Evolutionary conservation across 2,888 invertebrate genomes (phyloP), one percentile per base, ranked within the genome.

Genomic region (Homarus gammarus): DNA sequence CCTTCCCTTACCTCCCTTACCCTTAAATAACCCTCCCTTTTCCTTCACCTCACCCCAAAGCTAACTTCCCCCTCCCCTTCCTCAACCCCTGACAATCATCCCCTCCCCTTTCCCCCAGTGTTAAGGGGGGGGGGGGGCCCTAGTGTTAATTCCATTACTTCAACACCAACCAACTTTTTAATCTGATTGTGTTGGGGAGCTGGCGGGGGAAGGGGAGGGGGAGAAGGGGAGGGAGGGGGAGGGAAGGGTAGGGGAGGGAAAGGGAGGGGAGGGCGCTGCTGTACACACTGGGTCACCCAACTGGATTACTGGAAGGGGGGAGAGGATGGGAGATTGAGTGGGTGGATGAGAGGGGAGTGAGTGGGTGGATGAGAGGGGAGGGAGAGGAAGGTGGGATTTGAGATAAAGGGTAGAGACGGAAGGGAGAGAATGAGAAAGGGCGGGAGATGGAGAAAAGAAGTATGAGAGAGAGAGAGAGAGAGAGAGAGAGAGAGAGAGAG

Each of bases 141-240:
- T 38, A 61, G 84, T 75, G 84, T 84, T 84, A 84, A 84, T 84
- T 84, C 84, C 61, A 84, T 84, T 84, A 84, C 84, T 72, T 84
- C 84, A 84, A 72, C 84, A 75, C 84, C 84, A 27, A 73, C 84
- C 56, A 84, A 84, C 56, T 84, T 84, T 84, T 84, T 84, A 84
- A 84, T 84, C 75, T 61, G 84, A 84, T 84, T 84, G 84, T 84
- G 82, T 61, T 68, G 44, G 68, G 82, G 12, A 27, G 70, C 0
- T 15, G 38, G 44, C 38, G 81, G 36, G 27, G 10, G 12, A 8
- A 31, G 56, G 72, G 51, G 31, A 27, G 51, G 49, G 27, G 36
- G 27, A 10, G 12, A 8, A 31, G 56, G 72, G 51, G 31, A 27
- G 51, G 49, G 27, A 49, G 49, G 18, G 49, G 49, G 27, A 10